Conservation (phyloP, 2,797 vertebrate genomes). For the Ceyx erithaca region DNA sequence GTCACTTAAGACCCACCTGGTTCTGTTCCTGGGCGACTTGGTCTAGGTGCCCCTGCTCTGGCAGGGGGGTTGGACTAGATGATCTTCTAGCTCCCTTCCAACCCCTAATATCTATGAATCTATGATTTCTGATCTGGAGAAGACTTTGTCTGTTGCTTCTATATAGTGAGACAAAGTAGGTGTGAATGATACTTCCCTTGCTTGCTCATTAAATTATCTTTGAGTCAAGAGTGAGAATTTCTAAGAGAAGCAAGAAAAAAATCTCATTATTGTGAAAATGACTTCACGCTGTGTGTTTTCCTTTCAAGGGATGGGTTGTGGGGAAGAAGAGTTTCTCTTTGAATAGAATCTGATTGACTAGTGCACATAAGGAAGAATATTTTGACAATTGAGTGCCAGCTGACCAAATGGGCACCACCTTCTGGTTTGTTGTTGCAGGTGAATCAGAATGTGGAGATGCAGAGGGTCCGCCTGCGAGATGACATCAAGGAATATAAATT, state of each 20-base stretch:
- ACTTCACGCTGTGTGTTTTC: neutral
- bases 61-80: too few relatives aligned
- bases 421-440: conserved; percentile 75
- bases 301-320: neutral
- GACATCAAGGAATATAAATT: conserved; percentile 99
- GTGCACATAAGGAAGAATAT: neutral
- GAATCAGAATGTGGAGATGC: conserved; percentile 91
- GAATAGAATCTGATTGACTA: neutral
- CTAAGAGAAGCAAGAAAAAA: neutral
- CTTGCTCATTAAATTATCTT: neutral
- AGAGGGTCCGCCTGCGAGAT: conserved; percentile 91
- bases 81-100: too few relatives aligned
- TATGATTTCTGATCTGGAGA: neutral
- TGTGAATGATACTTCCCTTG: neutral
- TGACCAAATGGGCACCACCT: neutral
- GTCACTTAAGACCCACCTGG: too few relatives aligned
- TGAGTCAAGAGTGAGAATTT: neutral
- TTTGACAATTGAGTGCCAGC: neutral
- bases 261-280: neutral
- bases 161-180: neutral
- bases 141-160: neutral
- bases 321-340: neutral
- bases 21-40: too few relatives aligned
- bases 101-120: too few relatives aligned
- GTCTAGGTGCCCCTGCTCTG: too few relatives aligned